A percentile compares a stretch with the other conserved stretches of the same genome.
These are phyloP conservation scores for Tauraco erythrolophus DNA, from an alignment of 2,113 vertebrate species.

Conservation along the genomic window DNA sequence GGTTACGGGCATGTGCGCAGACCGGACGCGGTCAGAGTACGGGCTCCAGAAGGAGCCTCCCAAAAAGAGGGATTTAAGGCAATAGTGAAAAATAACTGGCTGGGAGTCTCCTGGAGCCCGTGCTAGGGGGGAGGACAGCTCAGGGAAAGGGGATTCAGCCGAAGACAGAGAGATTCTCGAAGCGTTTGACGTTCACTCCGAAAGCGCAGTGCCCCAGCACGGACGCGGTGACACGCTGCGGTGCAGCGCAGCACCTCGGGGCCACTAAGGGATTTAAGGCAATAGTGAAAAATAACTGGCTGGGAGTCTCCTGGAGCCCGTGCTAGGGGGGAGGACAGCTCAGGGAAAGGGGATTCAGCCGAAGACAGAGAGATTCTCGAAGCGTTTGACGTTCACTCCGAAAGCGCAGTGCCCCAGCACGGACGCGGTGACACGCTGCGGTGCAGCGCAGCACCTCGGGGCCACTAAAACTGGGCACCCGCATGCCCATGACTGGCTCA, in stretches of 20 bases:
- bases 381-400: too few relatives aligned
- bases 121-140: not conserved
- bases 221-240: not conserved
- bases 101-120: not conserved
- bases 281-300: too few relatives aligned
- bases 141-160: not conserved
- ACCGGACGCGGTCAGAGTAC: not conserved
- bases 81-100: not conserved
- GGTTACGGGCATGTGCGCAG: not conserved
- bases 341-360: not conserved
- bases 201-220: too few relatives aligned
- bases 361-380: not conserved
- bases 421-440: not conserved
- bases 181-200: too few relatives aligned
- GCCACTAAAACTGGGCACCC: fast-evolving
- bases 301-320: too few relatives aligned
- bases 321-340: too few relatives aligned
- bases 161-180: not conserved
- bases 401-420: fast-evolving
- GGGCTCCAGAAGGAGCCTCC: not conserved
- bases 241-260: too few relatives aligned
- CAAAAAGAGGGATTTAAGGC: not conserved
- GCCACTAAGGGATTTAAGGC: too few relatives aligned
- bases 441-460: not conserved
- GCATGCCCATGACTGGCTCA: fast-evolving